Evolutionary conservation across 2,888 invertebrate species (phyloP).

Genomic region (Hymenopus coronatus): DNA sequence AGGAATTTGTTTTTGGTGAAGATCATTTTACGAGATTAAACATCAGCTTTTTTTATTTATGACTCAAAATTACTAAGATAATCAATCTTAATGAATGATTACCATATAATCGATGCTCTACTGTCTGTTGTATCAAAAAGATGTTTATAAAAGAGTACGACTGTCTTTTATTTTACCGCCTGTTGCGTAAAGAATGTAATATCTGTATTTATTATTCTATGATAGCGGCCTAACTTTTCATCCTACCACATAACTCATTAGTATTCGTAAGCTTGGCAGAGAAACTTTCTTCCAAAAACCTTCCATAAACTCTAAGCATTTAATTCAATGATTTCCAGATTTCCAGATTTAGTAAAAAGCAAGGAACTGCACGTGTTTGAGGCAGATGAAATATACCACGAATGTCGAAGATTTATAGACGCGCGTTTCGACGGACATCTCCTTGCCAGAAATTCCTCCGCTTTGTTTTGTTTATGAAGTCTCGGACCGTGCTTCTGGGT

Average conservation of each 20-base stretch:
- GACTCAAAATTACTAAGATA: too few species aligned
- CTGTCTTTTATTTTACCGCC: too few species aligned
- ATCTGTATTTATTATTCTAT: too few species aligned
- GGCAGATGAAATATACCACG: not conserved
- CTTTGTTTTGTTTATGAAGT: not conserved
- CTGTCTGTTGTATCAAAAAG: too few species aligned
- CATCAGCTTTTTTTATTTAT: too few species aligned
- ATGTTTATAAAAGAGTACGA: too few species aligned
- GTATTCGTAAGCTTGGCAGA: not conserved
- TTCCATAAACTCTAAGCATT: not conserved
- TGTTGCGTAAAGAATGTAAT: too few species aligned
- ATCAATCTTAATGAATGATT: too few species aligned
- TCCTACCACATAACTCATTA: not conserved
- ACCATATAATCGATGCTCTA: too few species aligned
- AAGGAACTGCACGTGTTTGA: not conserved
- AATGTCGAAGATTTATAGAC: not conserved
- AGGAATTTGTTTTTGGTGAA: too few species aligned
- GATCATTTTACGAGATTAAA: too few species aligned
- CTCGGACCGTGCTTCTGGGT: not conserved
- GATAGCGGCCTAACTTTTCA: too few species aligned
- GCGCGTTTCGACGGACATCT: not conserved
- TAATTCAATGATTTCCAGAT: not conserved
- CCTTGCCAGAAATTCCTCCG: not conserved
- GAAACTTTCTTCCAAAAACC: not conserved
- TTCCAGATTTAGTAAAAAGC: not conserved